Evolutionary conservation across 2,113 vertebrate species (phyloP).

Genomic region (Clupea harengus): DNA sequence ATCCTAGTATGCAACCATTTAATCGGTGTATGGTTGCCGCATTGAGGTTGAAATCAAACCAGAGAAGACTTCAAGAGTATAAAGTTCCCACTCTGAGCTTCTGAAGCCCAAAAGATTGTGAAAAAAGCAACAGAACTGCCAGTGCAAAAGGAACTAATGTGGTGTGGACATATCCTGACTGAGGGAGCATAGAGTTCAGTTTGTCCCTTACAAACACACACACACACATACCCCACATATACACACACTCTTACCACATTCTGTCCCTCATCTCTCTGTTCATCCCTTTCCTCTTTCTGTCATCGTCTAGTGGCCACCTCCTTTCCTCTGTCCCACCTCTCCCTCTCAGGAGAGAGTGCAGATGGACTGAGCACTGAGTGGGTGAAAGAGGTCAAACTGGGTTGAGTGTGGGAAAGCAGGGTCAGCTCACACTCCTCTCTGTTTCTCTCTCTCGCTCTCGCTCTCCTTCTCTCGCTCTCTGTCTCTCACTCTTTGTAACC

Average conservation of each 20-base stretch:
- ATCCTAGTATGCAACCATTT: neutral
- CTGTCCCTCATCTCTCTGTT: neutral
- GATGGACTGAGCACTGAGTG: neutral
- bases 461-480: neutral
- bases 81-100: neutral
- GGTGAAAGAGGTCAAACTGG: neutral
- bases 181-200: neutral
- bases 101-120: neutral
- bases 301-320: neutral
- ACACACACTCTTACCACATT: neutral
- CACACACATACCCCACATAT: neutral
- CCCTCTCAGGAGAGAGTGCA: slow-evolving; percentile 1
- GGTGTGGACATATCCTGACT: neutral
- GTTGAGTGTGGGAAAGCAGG: slow-evolving; percentile 6
- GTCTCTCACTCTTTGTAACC: neutral
- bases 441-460: neutral
- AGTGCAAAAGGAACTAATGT: neutral
- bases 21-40: neutral
- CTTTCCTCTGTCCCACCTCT: slow-evolving; percentile 25
- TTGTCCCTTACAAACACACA: neutral
- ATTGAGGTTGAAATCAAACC: neutral
- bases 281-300: neutral
- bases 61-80: neutral
- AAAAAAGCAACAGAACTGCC: neutral
- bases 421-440: neutral